Base-by-base conservation (phyloP, 2,888 invertebrate genomes). In the Yponomeuta plumbellus region DNA sequence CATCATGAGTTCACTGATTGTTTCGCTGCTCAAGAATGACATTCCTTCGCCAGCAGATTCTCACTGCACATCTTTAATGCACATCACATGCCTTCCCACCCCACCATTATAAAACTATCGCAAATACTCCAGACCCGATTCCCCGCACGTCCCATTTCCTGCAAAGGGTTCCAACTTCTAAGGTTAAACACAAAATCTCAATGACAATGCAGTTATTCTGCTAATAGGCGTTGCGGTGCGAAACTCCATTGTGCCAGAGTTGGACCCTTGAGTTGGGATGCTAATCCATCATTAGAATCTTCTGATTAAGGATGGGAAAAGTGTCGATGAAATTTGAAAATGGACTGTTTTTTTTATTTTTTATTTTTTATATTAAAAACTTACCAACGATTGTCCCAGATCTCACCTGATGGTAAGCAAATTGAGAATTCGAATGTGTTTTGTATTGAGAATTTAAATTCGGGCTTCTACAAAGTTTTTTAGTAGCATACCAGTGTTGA, bases 181-280 rank as follows among this genome's bases (percentile, higher is more conserved):
- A 87, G 83, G 86, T 87, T 86, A 86, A 88, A 88, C 87, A 86
- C 83, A 81, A 70, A 74, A 88, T 89, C 81, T 83, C 66, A 86
- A 89, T 89, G 76, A 90, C 87, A 90, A 90, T 82, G 76, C 75
- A 65, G 76, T 73, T 79, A 81, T 81, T 69, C 67, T 79, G 70
- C 80, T 88, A 89, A 88, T 84, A 86, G 82, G 84, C 88, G 86
- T 83, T 85, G 88, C 88, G 88, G 91, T 87, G 87, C 83, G 82
- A 86, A 84, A 78, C 74, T 72, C 72, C 76, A 78, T 86, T 88
- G 82, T 85, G 77, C 69, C 44, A 13, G 44, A 71, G 26, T 56
- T 34, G 68, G 71, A 70, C 70, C 75, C 76, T 80, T 76, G 73
- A 77, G 72, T 71, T 73, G 11, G 74, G 82, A 81, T 26, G 52